Conservation (phyloP, 2,797 vertebrate genomes). For the Leucoraja ocellata region DNA sequence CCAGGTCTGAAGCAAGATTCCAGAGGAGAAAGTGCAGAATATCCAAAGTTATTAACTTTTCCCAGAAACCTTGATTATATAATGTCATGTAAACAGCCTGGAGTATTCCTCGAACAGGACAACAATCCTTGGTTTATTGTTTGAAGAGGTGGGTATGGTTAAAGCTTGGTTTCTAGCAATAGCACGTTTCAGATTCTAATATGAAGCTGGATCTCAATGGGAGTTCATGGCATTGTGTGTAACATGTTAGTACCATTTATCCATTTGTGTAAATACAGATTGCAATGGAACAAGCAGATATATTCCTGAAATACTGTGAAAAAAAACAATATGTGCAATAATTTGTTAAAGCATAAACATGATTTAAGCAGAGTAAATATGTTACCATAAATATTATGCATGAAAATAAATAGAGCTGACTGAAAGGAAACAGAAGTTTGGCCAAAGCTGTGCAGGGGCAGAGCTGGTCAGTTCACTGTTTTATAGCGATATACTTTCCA, state of each 20-base stretch:
- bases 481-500: slow-evolving; percentile 12
- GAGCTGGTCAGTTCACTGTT: background rate
- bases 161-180: background rate
- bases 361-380: slow-evolving; percentile 32
- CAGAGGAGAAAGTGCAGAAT: background rate
- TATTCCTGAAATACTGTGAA: slow-evolving; percentile 1
- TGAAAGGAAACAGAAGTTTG: slow-evolving; percentile 36
- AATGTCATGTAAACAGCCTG: background rate
- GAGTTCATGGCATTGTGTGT: background rate
- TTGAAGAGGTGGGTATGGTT: slow-evolving; percentile 16
- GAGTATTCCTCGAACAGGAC: slow-evolving; percentile 8
- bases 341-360: slow-evolving; percentile 34
- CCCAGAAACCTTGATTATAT: slow-evolving; percentile 27
- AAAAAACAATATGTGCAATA: slow-evolving; percentile 31
- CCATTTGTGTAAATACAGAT: slow-evolving; percentile 32
- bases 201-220: background rate
- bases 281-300: slow-evolving; percentile 19
- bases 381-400: slow-evolving; percentile 31
- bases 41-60: background rate
- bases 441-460: background rate
- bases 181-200: background rate
- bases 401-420: slow-evolving; percentile 29
- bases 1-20: background rate
- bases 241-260: slow-evolving; percentile 28
- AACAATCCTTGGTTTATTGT: slow-evolving; percentile 7